Evolutionary conservation across 2,797 vertebrate species (phyloP).

Genomic region (Amblyopsis hoosieri): DNA sequence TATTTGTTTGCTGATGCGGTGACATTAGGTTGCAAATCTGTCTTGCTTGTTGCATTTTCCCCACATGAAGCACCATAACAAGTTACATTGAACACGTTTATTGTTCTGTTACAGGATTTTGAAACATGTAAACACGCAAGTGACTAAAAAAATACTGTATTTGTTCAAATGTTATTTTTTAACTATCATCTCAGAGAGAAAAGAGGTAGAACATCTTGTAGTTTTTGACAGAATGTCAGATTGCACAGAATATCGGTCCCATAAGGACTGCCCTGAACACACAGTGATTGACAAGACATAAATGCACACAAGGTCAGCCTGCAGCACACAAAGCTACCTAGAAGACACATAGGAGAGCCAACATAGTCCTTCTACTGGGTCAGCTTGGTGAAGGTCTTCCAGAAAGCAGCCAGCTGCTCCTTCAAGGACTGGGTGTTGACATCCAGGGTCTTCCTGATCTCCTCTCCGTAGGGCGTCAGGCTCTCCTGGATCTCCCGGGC

Average conservation of each 20-base stretch:
- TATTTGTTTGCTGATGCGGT: too few species aligned
- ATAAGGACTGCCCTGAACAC: too few species aligned
- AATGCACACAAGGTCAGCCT: neutral
- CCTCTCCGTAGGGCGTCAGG: slow-evolving; percentile 61
- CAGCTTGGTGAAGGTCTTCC: slow-evolving; percentile 58
- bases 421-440: slow-evolving; percentile 55
- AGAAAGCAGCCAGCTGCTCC: slow-evolving; percentile 52
- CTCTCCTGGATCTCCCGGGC: slow-evolving; percentile 68
- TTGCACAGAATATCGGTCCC: too few species aligned
- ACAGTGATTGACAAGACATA: too few species aligned
- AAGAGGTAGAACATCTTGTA: too few species aligned
- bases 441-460: slow-evolving; percentile 63
- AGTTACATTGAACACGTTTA: slow-evolving; percentile 18
- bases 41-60: too few species aligned
- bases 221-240: too few species aligned
- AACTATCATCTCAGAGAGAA: too few species aligned
- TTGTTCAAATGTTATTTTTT: neutral
- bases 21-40: too few species aligned
- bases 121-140: slow-evolving; percentile 23
- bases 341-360: neutral
- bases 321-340: neutral
- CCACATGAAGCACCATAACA: too few species aligned
- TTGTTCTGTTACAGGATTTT: slow-evolving; percentile 30
- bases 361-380: slow-evolving; percentile 47
- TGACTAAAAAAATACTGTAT: slow-evolving; percentile 14